These are phyloP conservation scores for Stichopus chloronotus DNA, from an alignment of 35 echinoderm and acorn worm species.

Conservation along the genomic window DNA sequence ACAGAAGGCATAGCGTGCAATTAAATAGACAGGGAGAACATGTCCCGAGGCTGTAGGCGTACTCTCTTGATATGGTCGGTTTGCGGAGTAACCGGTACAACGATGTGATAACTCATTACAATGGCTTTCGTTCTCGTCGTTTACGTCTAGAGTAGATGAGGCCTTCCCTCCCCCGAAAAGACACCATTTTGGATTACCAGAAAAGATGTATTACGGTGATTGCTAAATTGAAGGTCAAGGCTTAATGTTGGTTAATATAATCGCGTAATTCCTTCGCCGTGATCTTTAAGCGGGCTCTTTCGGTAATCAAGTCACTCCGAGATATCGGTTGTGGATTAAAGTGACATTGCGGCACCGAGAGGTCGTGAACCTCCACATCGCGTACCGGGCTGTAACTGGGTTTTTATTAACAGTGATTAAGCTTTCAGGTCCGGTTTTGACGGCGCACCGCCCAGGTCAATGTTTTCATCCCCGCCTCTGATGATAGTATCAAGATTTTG, in stretches of 20 bases:
- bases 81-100: background rate
- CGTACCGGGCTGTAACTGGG: no score
- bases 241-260: background rate
- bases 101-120: background rate
- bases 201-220: background rate
- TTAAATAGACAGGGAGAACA: slow-evolving; percentile 24
- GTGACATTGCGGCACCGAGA: no score
- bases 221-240: background rate
- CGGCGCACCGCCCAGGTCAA: no score
- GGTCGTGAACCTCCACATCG: no score
- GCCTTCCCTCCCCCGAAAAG: background rate
- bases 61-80: background rate
- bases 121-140: background rate
- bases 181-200: background rate
- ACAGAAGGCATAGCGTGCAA: background rate
- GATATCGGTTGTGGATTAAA: no score
- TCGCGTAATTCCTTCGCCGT: background rate
- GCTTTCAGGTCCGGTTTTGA: no score
- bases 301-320: no score
- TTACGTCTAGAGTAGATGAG: background rate
- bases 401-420: no score
- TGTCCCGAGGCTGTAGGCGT: background rate
- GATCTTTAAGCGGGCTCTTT: background rate
- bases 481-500: no score
- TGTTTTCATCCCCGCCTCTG: no score